phyloP scores from a whole-genome alignment of 2,888 invertebrate species.

The Cerastis rubricosa region DNA sequence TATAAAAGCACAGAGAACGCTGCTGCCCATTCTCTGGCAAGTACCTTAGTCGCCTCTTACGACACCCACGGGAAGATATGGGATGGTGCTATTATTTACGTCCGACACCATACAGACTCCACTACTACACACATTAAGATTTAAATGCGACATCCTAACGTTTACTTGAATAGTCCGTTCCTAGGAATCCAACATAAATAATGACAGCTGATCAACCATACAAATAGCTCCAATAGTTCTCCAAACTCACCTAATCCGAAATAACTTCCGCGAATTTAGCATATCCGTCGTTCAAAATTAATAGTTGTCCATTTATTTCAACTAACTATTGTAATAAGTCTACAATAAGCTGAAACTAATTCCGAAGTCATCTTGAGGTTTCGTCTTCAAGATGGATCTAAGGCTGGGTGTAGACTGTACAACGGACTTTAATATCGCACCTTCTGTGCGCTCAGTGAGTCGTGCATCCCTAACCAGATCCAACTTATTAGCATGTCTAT shows the following conservation, averaged over 20 bases:
- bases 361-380: constrained; percentile 75
- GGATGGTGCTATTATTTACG: no score
- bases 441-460: constrained; percentile 70
- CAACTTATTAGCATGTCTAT: constrained; percentile 77
- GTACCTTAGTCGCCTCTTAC: no score
- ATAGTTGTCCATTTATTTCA: constrained; percentile 62
- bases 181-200: neutral
- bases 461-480: constrained; percentile 73
- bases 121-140: neutral
- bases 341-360: constrained; percentile 78
- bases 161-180: neutral
- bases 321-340: constrained; percentile 70
- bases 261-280: constrained; percentile 44
- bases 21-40: no score
- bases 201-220: constrained; percentile 35
- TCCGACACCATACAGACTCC: no score
- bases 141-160: neutral
- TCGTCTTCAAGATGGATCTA: constrained; percentile 73
- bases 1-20: no score
- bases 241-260: constrained; percentile 42
- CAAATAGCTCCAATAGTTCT: constrained; percentile 34
- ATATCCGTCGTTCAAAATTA: constrained; percentile 33
- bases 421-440: constrained; percentile 78
- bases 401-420: constrained; percentile 68
- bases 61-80: no score